Percentiles rank a stretch among this genome's conserved stretches.
Conservation (phyloP, 1,140 invertebrate genomes). For the Cheumatopsyche charites region DNA sequence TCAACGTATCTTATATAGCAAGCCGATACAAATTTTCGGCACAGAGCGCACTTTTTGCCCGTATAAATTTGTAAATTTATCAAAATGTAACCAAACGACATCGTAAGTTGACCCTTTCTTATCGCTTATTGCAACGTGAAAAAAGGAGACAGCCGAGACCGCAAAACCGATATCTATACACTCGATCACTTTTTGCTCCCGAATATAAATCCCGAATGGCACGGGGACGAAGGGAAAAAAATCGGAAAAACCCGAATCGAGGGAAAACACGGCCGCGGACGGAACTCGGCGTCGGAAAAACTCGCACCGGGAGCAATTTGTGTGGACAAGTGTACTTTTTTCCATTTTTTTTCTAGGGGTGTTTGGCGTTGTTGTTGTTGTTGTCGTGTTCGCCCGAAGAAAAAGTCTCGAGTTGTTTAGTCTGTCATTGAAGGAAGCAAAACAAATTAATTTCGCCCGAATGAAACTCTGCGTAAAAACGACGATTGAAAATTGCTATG, state of each 20-base stretch:
- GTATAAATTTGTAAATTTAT: no score
- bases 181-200: constrained; percentile 17
- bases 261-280: no score
- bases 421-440: constrained; percentile 21
- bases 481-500: no score
- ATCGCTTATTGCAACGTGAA: constrained; percentile 4
- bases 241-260: not conserved
- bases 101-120: constrained; percentile 24
- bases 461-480: not conserved
- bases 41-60: no score
- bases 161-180: constrained; percentile 21
- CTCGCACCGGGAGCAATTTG: constrained; percentile 1
- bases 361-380: no score
- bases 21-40: no score
- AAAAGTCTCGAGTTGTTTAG: constrained; percentile 7
- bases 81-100: no score
- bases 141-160: not conserved
- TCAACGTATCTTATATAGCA: no score
- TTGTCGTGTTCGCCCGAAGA: no score
- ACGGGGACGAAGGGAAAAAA: not conserved
- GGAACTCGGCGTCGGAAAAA: not conserved
- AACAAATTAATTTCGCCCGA: constrained; percentile 16
- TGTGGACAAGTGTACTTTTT: constrained; percentile 19
- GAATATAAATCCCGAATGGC: constrained; percentile 23
- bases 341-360: not conserved